These are phyloP conservation scores for Heliconius nattereri DNA, from an alignment of 1,140 invertebrate species.

Conservation along the genomic window DNA sequence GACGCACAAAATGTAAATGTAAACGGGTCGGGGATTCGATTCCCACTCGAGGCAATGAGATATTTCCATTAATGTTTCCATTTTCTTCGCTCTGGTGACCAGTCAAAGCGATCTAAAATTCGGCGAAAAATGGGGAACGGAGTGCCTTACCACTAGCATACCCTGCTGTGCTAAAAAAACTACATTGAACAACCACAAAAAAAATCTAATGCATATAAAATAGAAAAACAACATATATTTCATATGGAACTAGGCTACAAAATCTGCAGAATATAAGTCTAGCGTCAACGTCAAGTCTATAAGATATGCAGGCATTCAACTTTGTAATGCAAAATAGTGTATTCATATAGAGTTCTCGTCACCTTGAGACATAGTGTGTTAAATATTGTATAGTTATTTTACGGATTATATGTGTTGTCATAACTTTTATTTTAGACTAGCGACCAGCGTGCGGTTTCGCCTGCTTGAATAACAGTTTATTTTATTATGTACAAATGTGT, in stretches of 20 bases:
- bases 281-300: background rate
- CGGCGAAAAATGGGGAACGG: too few species aligned
- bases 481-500: too few species aligned
- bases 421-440: too few species aligned
- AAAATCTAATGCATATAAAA: too few species aligned
- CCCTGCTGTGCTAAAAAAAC: too few species aligned
- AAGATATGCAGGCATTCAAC: conserved; percentile 1
- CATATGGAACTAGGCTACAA: background rate
- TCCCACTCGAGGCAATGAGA: background rate
- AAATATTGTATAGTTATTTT: background rate
- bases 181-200: too few species aligned
- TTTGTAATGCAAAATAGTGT: conserved; percentile 10
- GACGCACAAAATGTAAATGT: background rate
- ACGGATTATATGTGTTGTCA: background rate
- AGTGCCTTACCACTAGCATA: too few species aligned
- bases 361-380: background rate
- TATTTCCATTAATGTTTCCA: too few species aligned
- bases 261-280: background rate
- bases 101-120: too few species aligned
- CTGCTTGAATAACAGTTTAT: too few species aligned
- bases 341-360: background rate
- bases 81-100: too few species aligned
- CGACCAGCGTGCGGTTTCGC: too few species aligned
- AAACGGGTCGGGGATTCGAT: background rate
- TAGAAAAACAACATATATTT: background rate